Evolutionary conservation across 2,113 vertebrate genomes (phyloP).

Genomic region (Zosterops hypoxanthus): DNA sequence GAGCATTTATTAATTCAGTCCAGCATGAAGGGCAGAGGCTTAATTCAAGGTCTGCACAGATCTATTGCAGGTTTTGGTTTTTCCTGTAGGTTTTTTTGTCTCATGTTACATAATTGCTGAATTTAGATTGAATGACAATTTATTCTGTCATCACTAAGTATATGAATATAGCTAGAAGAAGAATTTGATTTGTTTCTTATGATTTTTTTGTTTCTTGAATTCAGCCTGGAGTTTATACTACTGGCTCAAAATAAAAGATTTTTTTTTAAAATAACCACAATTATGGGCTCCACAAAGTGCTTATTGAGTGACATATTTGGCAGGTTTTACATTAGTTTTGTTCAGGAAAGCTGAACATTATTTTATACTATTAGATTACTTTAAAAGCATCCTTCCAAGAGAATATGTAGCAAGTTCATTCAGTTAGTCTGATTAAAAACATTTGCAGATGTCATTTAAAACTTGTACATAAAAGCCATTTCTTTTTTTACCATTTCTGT

Average conservation of each 20-base stretch:
- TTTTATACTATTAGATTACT: slow-evolving; percentile 45
- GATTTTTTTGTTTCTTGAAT: background rate
- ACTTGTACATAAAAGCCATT: background rate
- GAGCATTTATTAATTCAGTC: background rate
- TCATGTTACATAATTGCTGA: background rate
- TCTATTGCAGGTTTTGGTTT: background rate
- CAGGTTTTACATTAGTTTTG: background rate
- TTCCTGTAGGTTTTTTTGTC: background rate
- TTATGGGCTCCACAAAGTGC: background rate
- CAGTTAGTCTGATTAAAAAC: slow-evolving; percentile 6
- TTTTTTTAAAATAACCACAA: background rate
- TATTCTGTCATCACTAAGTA: background rate
- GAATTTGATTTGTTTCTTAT: background rate
- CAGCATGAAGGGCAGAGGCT: background rate
- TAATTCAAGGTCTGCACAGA: background rate
- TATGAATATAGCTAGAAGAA: background rate
- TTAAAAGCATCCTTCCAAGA: slow-evolving; percentile 10
- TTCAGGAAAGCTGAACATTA: background rate
- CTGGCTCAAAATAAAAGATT: background rate
- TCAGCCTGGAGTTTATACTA: background rate
- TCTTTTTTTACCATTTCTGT: background rate
- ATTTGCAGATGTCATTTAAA: background rate
- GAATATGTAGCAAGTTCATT: background rate
- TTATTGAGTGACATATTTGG: background rate
- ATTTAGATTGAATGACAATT: background rate